These are phyloP conservation scores for Falcunculus frontatus DNA, from an alignment of 2,113 vertebrate species.

Conservation along the genomic window DNA sequence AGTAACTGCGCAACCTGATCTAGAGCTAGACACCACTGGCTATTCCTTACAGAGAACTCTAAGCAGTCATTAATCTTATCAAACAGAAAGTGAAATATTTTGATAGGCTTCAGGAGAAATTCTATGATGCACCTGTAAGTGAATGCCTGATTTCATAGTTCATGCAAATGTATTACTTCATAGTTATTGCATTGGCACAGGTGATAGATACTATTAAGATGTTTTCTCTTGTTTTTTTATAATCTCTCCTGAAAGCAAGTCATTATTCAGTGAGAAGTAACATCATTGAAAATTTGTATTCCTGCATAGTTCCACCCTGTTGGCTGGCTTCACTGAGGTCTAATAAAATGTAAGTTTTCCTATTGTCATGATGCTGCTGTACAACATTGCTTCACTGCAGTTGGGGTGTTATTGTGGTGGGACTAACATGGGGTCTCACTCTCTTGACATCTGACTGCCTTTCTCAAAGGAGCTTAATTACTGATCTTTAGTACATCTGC, in stretches of 20 bases:
- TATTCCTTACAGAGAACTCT: background rate
- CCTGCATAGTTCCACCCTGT: background rate
- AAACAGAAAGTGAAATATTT: background rate
- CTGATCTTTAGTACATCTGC: background rate
- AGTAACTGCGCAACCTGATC: background rate
- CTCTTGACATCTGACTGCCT: background rate
- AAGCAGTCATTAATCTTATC: background rate
- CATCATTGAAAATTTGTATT: background rate
- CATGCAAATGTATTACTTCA: background rate
- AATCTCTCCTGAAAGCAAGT: background rate
- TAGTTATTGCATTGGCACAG: background rate
- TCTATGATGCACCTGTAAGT: background rate
- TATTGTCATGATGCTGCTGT: background rate
- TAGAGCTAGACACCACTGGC: background rate
- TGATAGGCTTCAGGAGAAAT: background rate
- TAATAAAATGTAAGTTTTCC: background rate
- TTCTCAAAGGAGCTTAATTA: background rate
- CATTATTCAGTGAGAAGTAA: background rate
- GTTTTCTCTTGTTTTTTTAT: background rate
- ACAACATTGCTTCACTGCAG: background rate
- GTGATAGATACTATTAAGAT: background rate
- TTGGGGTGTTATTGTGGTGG: background rate
- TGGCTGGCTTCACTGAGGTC: background rate
- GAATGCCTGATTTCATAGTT: background rate
- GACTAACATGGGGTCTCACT: background rate